Evolutionary conservation across 2,113 vertebrate species (phyloP), one percentile per base, ranked within the genome.

Genomic region (Chaetura pelagica): DNA sequence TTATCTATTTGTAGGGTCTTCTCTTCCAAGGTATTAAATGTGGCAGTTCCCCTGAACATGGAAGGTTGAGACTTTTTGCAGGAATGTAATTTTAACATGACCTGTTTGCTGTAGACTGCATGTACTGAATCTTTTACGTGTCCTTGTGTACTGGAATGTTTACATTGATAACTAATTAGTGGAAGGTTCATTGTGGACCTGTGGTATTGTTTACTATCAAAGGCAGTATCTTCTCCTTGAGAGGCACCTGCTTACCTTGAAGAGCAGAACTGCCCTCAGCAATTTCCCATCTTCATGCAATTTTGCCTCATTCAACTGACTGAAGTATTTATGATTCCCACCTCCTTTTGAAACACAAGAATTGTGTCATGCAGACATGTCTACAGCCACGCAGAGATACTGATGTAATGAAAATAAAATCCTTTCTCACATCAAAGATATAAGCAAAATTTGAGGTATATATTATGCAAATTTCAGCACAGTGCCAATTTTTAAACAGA

Each of bases 401-500:
- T 38, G 59, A 84, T n/a, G 73, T 52, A 64, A 15, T 15, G 73
- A 55, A 57, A 51, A 76, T 7, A 16, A 84, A 82, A 69, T 61
- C 74, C 46, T 72, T 51, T 32, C 23, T 9, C 44, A 3, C 24
- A 2, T 63, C 12, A 15, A 89, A 92, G 54, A 40, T 20, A 18
- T 0, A 9, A 89, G 81, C n/a, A 89, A 32, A 68, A 87, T 32
- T 62, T 35, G 74, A 73, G 69, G 29, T 44, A 1, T 30, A 4
- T 0, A 4, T 4, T 17, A 66, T 29, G 81, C 63, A 89, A 46
- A 52, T 35, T 71, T 77, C 54, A n/a, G 54, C 40, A n/a, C 1
- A 18, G 76, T 84, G 93, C 87, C 87, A 76, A 22, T 49, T 84
- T 93, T 63, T 23, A 67, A 84, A 74, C 62, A 87, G 93, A 76